These are phyloP conservation scores for Eupithecia exiguata DNA, from an alignment of 2,888 invertebrate genomes.

Conservation along the genomic window DNA sequence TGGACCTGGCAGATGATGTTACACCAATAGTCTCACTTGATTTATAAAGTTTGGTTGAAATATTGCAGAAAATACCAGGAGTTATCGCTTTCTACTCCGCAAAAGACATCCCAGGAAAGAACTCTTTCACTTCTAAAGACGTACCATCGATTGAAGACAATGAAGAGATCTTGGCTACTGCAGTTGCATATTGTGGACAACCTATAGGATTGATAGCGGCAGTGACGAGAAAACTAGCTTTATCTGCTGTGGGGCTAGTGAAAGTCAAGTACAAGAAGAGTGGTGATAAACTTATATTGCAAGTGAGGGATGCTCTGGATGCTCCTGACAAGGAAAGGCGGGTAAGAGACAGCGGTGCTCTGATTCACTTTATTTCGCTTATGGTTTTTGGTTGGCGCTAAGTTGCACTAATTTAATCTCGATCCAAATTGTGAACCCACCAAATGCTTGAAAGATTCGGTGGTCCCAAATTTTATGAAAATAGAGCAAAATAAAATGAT, in stretches of 20 bases:
- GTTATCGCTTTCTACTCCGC: conserved; percentile 86
- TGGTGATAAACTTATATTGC: conserved; percentile 70
- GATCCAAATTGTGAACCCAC: background rate
- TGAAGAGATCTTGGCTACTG: conserved; percentile 83
- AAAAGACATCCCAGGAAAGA: conserved; percentile 88
- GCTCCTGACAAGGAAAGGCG: conserved; percentile 72
- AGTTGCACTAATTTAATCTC: background rate
- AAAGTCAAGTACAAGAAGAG: conserved; percentile 82
- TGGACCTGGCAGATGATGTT: background rate
- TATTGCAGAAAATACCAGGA: conserved; percentile 84
- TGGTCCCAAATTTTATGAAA: background rate
- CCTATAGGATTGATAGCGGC: conserved; percentile 90
- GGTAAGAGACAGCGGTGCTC: conserved; percentile 50
- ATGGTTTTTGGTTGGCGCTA: background rate
- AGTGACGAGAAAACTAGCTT: conserved; percentile 75
- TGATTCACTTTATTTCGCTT: background rate
- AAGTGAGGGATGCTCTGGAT: conserved; percentile 77
- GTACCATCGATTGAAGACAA: conserved; percentile 63
- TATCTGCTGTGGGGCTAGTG: conserved; percentile 67
- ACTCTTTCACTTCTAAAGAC: conserved; percentile 79
- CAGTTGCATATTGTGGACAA: conserved; percentile 87
- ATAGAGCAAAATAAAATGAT: background rate
- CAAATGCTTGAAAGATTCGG: background rate
- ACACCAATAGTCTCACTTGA: background rate
- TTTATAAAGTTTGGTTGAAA: background rate